Base-by-base conservation (phyloP, 2,113 vertebrate species). In the Erpornis zantholeuca region DNA sequence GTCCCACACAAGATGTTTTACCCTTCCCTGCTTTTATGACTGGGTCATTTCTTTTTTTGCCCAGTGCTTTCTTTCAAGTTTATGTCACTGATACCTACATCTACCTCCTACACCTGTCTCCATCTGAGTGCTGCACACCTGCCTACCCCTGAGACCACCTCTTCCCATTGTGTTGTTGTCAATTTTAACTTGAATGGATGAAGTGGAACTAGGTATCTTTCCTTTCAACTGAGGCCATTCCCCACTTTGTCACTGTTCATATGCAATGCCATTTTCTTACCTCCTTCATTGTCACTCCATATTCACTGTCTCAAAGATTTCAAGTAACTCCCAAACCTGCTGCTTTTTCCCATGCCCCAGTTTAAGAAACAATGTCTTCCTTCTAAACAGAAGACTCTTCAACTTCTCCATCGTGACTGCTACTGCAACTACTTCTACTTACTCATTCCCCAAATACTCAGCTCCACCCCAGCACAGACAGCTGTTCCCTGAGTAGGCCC, bases 401-500 rank as follows among this genome's bases (percentile, higher is more conserved):
- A 77, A 68, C 82, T 91, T 68, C 71, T 85, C 82, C 76, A 94
- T 90, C 59, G 75, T 94, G 42, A 72, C 92, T 88, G 85, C 64
- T 66, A 36, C 64, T 72, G 78, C 69, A 70, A 90, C 95, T 93
- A 86, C 65, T 86, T 92, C 91, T 92, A 44, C 92, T 95, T 91
- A 91, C 83, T 94, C 86, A 83, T 93, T 94, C 71, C 78, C 90
- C 85, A 94, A 92, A 94, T 93, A 95, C 92, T 88, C 80, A 94
- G 92, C 82, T 94, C 95, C 86, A 94, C 92, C 92, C 91, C 95
- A 94, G 88, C 86, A 96, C 10, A 90, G 95, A 94, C 95, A 97
- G 96, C 94, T 97, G 95, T 92, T 95, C 90, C 87, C 92, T 79
- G 91, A 91, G 94, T 94, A 95, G 90, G 77, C 91, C 96, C 85